These are phyloP conservation scores for Monoplex corrugatus DNA, from an alignment of 2,888 invertebrate species.

Conservation along the genomic window DNA sequence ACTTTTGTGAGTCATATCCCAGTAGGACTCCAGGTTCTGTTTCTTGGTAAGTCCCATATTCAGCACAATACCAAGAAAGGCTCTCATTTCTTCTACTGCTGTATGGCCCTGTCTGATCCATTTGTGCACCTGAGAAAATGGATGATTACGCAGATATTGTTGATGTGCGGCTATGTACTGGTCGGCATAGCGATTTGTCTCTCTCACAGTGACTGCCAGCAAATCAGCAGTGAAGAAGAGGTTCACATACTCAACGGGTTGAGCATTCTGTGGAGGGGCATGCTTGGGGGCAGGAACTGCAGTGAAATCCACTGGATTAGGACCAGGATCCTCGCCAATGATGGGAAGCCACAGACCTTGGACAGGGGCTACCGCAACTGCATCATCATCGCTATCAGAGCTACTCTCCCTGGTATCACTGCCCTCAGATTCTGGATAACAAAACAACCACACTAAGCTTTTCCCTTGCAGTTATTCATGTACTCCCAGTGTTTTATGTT, in stretches of 20 bases:
- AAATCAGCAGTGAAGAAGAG: slow-evolving; percentile 26
- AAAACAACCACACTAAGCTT: too few relatives aligned
- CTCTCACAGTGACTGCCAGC: neutral
- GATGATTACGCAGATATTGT: neutral
- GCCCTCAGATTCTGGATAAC: neutral
- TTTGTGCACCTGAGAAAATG: neutral
- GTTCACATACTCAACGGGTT: slow-evolving; percentile 33
- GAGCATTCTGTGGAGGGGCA: slow-evolving; percentile 11
- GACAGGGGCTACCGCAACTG: neutral
- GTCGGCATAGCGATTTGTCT: neutral
- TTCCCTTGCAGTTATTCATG: too few relatives aligned
- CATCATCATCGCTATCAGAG: neutral
- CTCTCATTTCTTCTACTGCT: neutral
- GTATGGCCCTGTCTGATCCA: slow-evolving; percentile 35
- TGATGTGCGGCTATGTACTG: slow-evolving; percentile 1
- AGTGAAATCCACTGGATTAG: neutral
- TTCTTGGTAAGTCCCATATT: slow-evolving; percentile 38
- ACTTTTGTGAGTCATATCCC: slow-evolving; percentile 2
- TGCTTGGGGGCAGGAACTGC: slow-evolving; percentile 31
- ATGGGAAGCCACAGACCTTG: neutral
- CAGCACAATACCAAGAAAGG: neutral
- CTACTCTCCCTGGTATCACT: neutral
- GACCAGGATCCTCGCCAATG: slow-evolving; percentile 16
- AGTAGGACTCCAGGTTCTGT: slow-evolving; percentile 1
- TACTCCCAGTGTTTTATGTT: too few relatives aligned